Base-by-base conservation (phyloP, 2,888 invertebrate genomes). In the Eilema depressum region DNA sequence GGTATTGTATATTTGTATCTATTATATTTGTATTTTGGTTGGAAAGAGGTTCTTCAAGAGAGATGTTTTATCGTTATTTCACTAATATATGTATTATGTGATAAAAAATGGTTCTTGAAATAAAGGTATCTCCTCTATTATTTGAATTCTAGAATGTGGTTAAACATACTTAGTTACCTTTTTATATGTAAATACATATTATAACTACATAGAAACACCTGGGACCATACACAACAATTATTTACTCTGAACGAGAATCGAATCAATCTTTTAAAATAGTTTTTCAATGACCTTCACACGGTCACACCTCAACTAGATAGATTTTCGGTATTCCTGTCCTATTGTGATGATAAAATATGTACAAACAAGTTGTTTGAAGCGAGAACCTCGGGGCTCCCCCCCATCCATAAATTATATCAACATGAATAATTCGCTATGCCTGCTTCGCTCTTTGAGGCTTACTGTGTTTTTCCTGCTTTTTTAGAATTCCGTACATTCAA, bases 391-490 rank as follows among this genome's bases (percentile, higher is more conserved):
- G 68, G 73, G 75, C 76, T 75, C 66, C 66, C 68, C 33, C 59
- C 33, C 25, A 71, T 75, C 66, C 76, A 85, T 84, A 82, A 83
- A 84, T 85, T 83, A 80, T 74, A 74, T 80, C 71, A 70, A 71
- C 73, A 73, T 84, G 80, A 81, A 83, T 85, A 81, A 83, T 81
- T 76, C 41, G 14, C 28, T 12, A 20, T 26, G 17, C 62, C 23
- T 66, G 66, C 20, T 53, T 57, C 4, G 62, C 20, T 63, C 0
- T 30, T 56, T 56, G 53, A 7, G 3, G 5, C 20, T 61, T 20
- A 4, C 12, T 28, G 47, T 64, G n/a, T 47, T 26, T 63, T 63
- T 26, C 3, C 17, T 20, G 28, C 8, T 30, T 12, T 11, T 26
- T 53, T 20, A 0, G 41, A 10, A 3, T 4, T 28, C n/a, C 26